Evolutionary conservation across 2,888 invertebrate species (phyloP), one percentile per base, ranked within the genome.

Genomic region (Cryptocephalus primarius): DNA sequence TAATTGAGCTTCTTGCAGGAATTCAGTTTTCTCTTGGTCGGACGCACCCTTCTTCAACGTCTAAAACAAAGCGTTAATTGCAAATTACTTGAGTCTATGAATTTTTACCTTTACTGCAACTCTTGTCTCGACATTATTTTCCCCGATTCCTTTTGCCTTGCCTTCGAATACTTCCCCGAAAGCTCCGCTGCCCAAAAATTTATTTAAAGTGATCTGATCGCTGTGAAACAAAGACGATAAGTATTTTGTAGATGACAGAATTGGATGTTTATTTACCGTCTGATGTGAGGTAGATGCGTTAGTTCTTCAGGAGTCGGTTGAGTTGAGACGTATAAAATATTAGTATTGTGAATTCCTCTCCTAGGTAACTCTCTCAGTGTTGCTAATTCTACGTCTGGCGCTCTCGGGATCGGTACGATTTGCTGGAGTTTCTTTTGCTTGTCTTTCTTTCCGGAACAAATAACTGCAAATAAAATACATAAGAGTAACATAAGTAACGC

Each of bases 141-240:
- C 77, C 9, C 47, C 46, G 39, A 85, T 72, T 55, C 84, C 79
- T 54, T 80, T 78, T 0, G 91, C 88, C 49, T 85, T 76, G 0
- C 96, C 97, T 72, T 94, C 92, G 66, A 88, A 94, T 1, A 97
- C 97, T 71, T 96, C 94, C 0, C 97, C 97, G 63, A 97, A 99
- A 1, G 95, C 95, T 0, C 97, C 97, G 48, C 90, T 88, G 0
- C 96, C 97, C 44, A 99, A 75, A 65, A 93, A 91, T 63, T 89
- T 89, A 10, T 83, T 84, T 32, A 93, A 72, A 0, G 85, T 86
- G 47, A 97, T 86, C 65, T 93, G 90, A 53, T 87, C 88, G 49
- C 69, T 64, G 44, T 34, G 59, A 60, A 22, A 48, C 44, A 42
- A 6, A 36, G 6, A 22, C 6, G 22, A 22, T 22, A 6, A 6